phyloP scores from a whole-genome alignment of 2,113 vertebrate species.

The Phainopepla nitens region DNA sequence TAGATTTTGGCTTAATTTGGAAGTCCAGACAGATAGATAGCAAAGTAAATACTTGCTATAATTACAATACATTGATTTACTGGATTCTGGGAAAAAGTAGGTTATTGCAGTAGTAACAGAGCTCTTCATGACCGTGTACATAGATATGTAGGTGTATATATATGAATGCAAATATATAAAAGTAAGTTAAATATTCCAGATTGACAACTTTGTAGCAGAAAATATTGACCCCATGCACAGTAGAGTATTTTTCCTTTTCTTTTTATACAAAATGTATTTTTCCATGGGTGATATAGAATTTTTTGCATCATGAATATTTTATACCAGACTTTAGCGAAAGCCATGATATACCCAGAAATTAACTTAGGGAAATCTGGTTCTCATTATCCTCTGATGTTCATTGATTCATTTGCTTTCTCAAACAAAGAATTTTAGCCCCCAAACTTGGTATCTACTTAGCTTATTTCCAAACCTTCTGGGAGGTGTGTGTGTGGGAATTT shows the following conservation, averaged over 20 bases:
- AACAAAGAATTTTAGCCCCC: constrained; percentile 57
- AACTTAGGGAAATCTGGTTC: constrained; percentile 74
- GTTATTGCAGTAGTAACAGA: not conserved
- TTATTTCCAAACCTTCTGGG: constrained; percentile 60
- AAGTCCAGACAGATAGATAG: not conserved
- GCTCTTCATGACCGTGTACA: not conserved
- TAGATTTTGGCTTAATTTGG: not conserved
- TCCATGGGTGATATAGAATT: constrained; percentile 56
- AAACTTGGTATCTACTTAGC: constrained; percentile 63
- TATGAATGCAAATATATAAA: not conserved
- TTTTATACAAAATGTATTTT: constrained; percentile 52
- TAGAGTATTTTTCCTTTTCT: not conserved
- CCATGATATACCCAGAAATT: constrained; percentile 73
- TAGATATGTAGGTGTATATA: not conserved
- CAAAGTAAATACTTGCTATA: not conserved
- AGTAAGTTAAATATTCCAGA: constrained; percentile 28
- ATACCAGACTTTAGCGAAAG: constrained; percentile 67
- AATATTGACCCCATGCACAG: not conserved
- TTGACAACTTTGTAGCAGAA: not conserved
- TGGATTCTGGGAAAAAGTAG: not conserved
- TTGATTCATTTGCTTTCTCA: constrained; percentile 74
- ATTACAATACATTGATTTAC: not conserved
- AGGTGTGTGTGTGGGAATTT: not conserved
- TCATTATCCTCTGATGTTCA: constrained; percentile 73
- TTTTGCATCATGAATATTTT: constrained; percentile 67